Percentiles rank a stretch among this genome's conserved stretches.
phyloP scores from a whole-genome alignment of 2,888 invertebrate genomes.

The Nephrotoma appendiculata region DNA sequence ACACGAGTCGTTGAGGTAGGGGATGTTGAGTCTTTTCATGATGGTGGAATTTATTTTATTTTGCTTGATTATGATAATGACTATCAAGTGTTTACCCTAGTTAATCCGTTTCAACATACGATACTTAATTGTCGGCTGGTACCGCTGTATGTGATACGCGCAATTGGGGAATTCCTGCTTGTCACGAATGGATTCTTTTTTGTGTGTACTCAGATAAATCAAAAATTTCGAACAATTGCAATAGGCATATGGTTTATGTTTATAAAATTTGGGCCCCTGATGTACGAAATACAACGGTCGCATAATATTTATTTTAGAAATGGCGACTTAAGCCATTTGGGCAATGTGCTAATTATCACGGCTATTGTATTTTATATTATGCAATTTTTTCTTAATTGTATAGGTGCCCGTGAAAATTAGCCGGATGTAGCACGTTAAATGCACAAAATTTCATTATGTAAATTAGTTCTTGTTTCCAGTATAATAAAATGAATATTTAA shows the following conservation, averaged over 20 bases:
- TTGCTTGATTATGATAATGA: too few species aligned
- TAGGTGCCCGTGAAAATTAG: too few species aligned
- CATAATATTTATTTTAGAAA: background rate
- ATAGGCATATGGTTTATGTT: background rate
- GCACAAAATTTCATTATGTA: too few species aligned
- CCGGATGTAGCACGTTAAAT: too few species aligned
- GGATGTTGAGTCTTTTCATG: background rate
- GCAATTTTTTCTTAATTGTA: background rate
- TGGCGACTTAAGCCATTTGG: background rate
- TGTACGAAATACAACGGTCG: background rate
- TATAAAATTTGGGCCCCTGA: background rate
- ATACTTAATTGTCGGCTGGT: background rate
- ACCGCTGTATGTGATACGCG: background rate
- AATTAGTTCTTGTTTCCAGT: too few species aligned
- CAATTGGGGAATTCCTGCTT: background rate
- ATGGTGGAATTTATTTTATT: background rate
- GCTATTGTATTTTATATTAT: background rate
- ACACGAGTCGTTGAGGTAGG: fast-evolving
- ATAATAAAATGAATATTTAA: too few species aligned
- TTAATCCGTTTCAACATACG: background rate
- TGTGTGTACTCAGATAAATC: background rate
- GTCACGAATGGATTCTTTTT: background rate
- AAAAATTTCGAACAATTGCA: background rate
- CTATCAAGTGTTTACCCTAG: too few species aligned
- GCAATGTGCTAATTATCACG: background rate